Conservation (phyloP, 2,797 vertebrate genomes). For the Lacerta viridis region DNA sequence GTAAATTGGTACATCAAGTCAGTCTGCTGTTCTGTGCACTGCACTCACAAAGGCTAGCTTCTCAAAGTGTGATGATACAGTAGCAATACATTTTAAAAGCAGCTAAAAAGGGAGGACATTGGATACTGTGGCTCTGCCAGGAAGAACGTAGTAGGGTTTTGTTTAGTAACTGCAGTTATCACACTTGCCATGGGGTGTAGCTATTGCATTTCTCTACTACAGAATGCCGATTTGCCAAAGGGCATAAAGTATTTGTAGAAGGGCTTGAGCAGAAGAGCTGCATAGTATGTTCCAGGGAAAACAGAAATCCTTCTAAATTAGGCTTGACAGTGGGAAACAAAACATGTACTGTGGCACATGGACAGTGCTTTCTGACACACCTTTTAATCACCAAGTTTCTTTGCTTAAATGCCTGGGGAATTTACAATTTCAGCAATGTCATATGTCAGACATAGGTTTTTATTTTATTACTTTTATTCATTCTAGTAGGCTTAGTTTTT, state of each 20-base stretch:
- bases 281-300: constrained; percentile 33
- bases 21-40: too few species aligned
- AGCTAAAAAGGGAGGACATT: background rate
- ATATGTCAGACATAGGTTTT: constrained; percentile 44
- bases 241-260: constrained; percentile 24
- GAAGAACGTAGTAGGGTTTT: constrained; percentile 27
- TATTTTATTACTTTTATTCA: too few species aligned
- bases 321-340: background rate
- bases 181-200: constrained; percentile 69
- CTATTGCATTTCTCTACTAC: constrained; percentile 59
- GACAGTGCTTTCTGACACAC: constrained; percentile 13
- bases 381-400: constrained; percentile 47
- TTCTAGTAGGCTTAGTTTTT: background rate
- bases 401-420: constrained; percentile 29
- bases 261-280: background rate
- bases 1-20: too few species aligned
- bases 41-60: too few species aligned
- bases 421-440: constrained; percentile 50
- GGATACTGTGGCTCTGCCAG: background rate
- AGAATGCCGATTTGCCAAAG: background rate
- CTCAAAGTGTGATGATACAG: too few species aligned
- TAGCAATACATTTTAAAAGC: too few species aligned
- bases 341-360: background rate
- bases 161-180: constrained; percentile 48
- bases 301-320: constrained; percentile 57